These are phyloP conservation scores for Chiloscyllium plagiosum DNA, from an alignment of 2,113 vertebrate species.

Conservation along the genomic window DNA sequence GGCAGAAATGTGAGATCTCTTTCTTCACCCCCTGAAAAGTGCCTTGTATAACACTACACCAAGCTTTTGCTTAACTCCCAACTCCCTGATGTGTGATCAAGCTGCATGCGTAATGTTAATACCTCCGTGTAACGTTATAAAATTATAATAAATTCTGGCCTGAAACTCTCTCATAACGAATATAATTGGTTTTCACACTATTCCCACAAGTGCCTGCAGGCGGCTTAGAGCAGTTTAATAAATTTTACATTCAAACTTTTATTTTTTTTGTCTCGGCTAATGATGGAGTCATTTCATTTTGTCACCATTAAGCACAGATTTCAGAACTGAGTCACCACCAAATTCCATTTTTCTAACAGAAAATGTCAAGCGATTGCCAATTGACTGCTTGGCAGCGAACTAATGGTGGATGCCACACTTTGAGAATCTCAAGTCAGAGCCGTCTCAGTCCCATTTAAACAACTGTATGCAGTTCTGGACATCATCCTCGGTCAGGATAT, in stretches of 20 bases:
- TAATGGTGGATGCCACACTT: background rate
- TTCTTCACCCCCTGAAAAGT: background rate
- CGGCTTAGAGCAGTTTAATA: slow-evolving; percentile 24
- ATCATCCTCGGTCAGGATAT: background rate
- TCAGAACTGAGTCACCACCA: slow-evolving; percentile 22
- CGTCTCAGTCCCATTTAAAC: background rate
- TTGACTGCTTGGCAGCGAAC: background rate
- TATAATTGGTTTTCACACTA: slow-evolving; percentile 30
- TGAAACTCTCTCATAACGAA: slow-evolving; percentile 30
- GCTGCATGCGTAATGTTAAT: slow-evolving; percentile 10
- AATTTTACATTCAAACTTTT: slow-evolving; percentile 31
- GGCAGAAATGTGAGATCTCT: background rate
- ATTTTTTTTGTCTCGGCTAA: background rate
- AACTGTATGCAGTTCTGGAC: background rate
- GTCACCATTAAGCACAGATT: slow-evolving; percentile 13
- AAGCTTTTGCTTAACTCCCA: too few relatives aligned
- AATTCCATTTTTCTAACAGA: background rate
- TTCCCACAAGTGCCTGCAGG: slow-evolving; percentile 24
- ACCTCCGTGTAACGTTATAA: slow-evolving; percentile 21
- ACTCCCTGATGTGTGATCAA: slow-evolving; percentile 25
- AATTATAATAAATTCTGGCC: slow-evolving; percentile 34
- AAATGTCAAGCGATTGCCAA: background rate
- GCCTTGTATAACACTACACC: background rate
- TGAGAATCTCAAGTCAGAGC: background rate
- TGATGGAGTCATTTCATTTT: slow-evolving; percentile 27